Evolutionary conservation across 2,888 invertebrate species (phyloP).

Genomic region (Corbicula japonica): DNA sequence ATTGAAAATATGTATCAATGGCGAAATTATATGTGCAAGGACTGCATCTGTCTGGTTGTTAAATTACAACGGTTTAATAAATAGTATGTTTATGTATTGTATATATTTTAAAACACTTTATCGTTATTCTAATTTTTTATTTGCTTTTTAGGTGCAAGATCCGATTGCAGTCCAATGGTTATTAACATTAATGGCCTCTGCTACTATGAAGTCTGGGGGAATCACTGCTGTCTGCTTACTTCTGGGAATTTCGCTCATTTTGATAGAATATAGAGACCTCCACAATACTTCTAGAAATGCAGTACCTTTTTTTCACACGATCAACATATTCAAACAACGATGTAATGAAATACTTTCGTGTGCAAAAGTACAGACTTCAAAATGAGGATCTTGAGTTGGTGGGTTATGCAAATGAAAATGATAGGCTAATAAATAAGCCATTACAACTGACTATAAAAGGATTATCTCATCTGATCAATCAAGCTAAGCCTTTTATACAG

Average conservation of each 20-base stretch:
- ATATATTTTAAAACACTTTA: too few relatives aligned
- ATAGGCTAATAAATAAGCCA: background rate
- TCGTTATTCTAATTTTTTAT: too few relatives aligned
- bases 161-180: too few relatives aligned
- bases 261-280: background rate
- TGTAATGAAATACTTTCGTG: conserved; percentile 20
- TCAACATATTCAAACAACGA: background rate
- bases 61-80: too few relatives aligned
- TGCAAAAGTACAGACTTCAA: conserved; percentile 16
- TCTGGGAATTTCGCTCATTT: too few relatives aligned
- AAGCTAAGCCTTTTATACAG: conserved; percentile 23
- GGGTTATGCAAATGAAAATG: conserved; percentile 10
- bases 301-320: too few relatives aligned
- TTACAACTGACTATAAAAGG: conserved; percentile 14
- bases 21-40: too few relatives aligned
- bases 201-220: background rate
- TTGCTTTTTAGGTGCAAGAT: too few relatives aligned
- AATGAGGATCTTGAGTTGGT: conserved; percentile 16
- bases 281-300: too few relatives aligned
- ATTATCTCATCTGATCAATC: conserved; percentile 21
- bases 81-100: too few relatives aligned
- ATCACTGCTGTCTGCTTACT: background rate
- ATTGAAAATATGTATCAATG: too few relatives aligned
- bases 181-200: conserved; percentile 3
- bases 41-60: too few relatives aligned